These are phyloP conservation scores for Lycophotia porphyrea DNA, from an alignment of 2,888 invertebrate genomes.

Conservation along the genomic window DNA sequence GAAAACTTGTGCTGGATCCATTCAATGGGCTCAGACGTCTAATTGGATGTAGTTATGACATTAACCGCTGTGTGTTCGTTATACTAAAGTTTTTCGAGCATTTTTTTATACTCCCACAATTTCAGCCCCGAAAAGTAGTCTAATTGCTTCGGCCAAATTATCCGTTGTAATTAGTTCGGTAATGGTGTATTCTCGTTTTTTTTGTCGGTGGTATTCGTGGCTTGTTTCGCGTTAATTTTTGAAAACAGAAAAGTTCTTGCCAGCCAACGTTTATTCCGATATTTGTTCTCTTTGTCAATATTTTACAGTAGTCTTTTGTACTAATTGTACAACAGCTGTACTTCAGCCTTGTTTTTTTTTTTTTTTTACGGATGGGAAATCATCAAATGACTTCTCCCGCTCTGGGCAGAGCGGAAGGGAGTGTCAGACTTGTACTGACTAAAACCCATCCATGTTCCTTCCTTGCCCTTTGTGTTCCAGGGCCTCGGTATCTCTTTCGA, in stretches of 20 bases:
- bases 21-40: conserved; percentile 64
- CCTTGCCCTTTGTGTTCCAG: too few species aligned
- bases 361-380: too few species aligned
- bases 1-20: conserved; percentile 48
- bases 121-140: conserved; percentile 47
- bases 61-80: conserved; percentile 63
- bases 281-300: conserved; percentile 5
- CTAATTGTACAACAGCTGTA: not conserved
- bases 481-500: too few species aligned
- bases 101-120: conserved; percentile 38
- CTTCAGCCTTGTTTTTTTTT: too few species aligned
- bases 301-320: not conserved
- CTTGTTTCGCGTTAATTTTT: conserved; percentile 21
- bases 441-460: too few species aligned
- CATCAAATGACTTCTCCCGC: too few species aligned
- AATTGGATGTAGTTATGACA: conserved; percentile 71
- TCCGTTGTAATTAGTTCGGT: conserved; percentile 50
- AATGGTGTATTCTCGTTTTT: conserved; percentile 25
- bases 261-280: conserved; percentile 7
- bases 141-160: conserved; percentile 56
- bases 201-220: not conserved
- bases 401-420: too few species aligned
- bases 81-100: conserved; percentile 54
- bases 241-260: conserved; percentile 32
- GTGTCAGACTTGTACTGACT: too few species aligned